phyloP scores from a whole-genome alignment of 2,113 vertebrate genomes.

The Camelus dromedarius region DNA sequence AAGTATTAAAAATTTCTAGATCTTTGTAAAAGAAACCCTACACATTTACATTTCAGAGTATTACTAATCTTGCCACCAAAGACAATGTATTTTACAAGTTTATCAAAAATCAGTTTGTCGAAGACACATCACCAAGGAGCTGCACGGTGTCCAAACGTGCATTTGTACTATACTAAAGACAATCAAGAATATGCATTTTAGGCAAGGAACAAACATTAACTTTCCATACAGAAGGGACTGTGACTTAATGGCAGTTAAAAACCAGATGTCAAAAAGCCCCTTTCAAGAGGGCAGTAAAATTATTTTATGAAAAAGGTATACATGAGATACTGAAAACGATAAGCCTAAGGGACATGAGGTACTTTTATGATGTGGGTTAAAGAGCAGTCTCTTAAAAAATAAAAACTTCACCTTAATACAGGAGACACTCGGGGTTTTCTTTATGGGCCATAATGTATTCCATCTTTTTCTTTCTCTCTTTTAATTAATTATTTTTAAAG shows the following conservation, averaged over 20 bases:
- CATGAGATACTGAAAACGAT: background rate
- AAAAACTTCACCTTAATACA: constrained; percentile 67
- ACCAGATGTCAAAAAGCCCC: background rate
- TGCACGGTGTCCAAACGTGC: background rate
- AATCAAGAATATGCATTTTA: constrained; percentile 9
- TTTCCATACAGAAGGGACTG: background rate
- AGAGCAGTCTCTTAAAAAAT: constrained; percentile 34
- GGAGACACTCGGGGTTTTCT: constrained; percentile 62
- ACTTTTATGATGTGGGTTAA: background rate
- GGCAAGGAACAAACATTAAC: constrained; percentile 32
- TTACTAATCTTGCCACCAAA: background rate
- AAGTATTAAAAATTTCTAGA: background rate
- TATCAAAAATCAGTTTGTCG: constrained; percentile 26
- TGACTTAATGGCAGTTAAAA: constrained; percentile 10
- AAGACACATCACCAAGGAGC: background rate
- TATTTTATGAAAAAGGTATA: background rate
- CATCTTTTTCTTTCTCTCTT: constrained; percentile 40
- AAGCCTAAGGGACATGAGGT: background rate
- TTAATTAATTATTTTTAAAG: constrained; percentile 64
- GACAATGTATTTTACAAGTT: background rate
- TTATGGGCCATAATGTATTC: constrained; percentile 62
- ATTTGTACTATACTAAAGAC: background rate
- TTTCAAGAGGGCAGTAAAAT: background rate
- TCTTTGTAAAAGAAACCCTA: constrained; percentile 32
- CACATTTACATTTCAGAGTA: constrained; percentile 11